A percentile compares a stretch with the other conserved stretches of the same genome.
Conservation (phyloP, 2,797 vertebrate species). For the Lepilemur septentrionalis region DNA sequence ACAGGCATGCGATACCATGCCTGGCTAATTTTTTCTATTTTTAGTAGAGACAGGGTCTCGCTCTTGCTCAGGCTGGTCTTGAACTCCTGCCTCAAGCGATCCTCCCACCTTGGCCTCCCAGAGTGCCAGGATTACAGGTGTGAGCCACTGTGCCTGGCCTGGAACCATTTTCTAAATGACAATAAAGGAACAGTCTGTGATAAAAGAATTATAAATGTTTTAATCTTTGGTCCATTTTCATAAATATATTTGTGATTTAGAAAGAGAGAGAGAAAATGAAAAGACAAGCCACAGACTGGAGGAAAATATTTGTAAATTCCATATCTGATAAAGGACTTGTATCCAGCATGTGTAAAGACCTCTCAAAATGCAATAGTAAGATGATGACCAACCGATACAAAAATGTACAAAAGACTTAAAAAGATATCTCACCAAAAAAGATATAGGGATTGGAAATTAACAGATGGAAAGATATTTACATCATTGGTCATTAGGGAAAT, state of each 20-base stretch:
- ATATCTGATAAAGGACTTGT: background rate
- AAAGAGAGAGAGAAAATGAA: background rate
- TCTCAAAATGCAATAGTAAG: slow-evolving; percentile 5
- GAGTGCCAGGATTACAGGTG: no score
- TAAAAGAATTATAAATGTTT: background rate
- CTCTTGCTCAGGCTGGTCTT: no score
- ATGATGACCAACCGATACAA: background rate
- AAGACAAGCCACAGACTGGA: background rate
- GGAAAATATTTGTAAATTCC: background rate
- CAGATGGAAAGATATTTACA: background rate
- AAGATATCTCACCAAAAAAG: background rate
- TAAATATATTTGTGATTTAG: background rate
- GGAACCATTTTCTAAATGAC: background rate
- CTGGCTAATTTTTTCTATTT: no score
- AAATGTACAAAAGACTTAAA: slow-evolving; percentile 28
- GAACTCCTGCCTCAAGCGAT: no score
- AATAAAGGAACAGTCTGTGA: background rate
- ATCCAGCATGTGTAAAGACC: background rate
- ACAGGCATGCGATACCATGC: no score
- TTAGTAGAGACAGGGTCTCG: no score
- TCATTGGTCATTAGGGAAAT: background rate
- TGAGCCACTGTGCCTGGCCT: background rate
- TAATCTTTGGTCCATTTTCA: slow-evolving; percentile 17
- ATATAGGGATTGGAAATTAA: background rate
- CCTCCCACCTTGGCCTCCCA: no score